A percentile compares a stretch with the other conserved stretches of the same genome.
These are phyloP conservation scores for Ophonus ardosiacus DNA, from an alignment of 2,888 invertebrate genomes.

Conservation along the genomic window DNA sequence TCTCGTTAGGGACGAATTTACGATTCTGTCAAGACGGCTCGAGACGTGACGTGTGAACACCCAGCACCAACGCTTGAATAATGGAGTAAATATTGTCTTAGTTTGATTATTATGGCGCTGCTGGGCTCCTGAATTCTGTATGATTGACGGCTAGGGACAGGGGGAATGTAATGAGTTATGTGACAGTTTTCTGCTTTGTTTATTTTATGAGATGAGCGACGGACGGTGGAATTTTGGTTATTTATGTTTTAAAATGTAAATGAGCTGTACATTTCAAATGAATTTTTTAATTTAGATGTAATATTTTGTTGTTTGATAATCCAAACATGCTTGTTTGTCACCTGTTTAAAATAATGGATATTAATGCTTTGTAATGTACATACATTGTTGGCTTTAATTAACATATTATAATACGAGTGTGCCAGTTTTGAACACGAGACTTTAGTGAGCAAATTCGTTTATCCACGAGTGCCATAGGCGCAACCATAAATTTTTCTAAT, in stretches of 20 bases:
- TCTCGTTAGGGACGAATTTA: constrained; percentile 36
- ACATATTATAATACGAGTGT: too few species aligned
- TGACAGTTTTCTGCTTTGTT: constrained; percentile 21
- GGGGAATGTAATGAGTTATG: constrained; percentile 1
- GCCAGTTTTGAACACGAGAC: too few species aligned
- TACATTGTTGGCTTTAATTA: neutral
- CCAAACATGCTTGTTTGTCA: neutral
- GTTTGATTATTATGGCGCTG: constrained; percentile 34
- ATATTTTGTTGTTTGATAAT: neutral
- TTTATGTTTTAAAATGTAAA: neutral
- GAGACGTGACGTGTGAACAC: constrained; percentile 43
- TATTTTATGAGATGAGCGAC: constrained; percentile 24
- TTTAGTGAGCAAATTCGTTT: too few species aligned
- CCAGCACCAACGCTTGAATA: neutral
- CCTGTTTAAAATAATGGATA: neutral
- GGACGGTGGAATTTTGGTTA: neutral
- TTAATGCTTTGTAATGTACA: neutral
- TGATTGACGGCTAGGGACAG: constrained; percentile 13
- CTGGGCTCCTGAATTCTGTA: constrained; percentile 1
- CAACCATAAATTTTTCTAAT: too few species aligned
- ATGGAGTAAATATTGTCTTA: constrained; percentile 10
- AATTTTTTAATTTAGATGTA: neutral
- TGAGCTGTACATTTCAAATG: neutral
- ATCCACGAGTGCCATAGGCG: too few species aligned
- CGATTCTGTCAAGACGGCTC: constrained; percentile 38